Base-by-base conservation (phyloP, 1,140 invertebrate genomes). In the Drosophila nebulosa region DNA sequence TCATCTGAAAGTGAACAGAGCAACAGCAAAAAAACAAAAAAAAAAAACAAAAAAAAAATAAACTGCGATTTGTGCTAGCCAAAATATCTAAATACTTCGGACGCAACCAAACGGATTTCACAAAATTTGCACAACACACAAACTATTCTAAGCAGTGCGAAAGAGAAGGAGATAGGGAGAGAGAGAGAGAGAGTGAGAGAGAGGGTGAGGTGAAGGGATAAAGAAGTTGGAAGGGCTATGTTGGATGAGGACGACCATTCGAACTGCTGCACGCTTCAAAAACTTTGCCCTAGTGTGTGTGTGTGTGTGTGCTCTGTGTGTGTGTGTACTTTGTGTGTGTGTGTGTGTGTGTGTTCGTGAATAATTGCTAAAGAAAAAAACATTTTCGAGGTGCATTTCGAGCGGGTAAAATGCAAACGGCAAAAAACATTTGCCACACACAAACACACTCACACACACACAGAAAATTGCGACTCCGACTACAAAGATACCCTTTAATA, bases 71-170 rank as follows among this genome's bases (percentile, higher is more conserved):
- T 83, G 75, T 65, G 55, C 61, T 64, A 39, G 62, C 52, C 56
- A 71, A 64, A 64, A 83, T 79, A 84, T 76, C 80, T 76, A 85
- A 85, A 85, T 73, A 69, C 64, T 79, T 76, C 61, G 59, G 63
- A 66, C 30, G 71, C 79, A 84, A 68, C 68, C 70, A 46, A 79
- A 79, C 62, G 79, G 56, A 78, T 68, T 79, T 77, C 32, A 21
- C 39, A 46, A 46, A 46, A 46, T 46, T 46, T 46, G 39, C 39
- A 18, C 73, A 69, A 51, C 61, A 66, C 61, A 66, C 50, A 84
- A 84, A 84, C 80, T 79, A 51, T 46, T 46, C 39, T 21, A 46
- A 46, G 39, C 39, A n/a, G n/a, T n/a, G n/a, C n/a, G n/a, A n/a
- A n/a, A n/a, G n/a, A n/a, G n/a, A n/a, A n/a, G n/a, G n/a, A n/a